phyloP scores from a whole-genome alignment of 2,797 vertebrate species.

The Danio albolineatus region DNA sequence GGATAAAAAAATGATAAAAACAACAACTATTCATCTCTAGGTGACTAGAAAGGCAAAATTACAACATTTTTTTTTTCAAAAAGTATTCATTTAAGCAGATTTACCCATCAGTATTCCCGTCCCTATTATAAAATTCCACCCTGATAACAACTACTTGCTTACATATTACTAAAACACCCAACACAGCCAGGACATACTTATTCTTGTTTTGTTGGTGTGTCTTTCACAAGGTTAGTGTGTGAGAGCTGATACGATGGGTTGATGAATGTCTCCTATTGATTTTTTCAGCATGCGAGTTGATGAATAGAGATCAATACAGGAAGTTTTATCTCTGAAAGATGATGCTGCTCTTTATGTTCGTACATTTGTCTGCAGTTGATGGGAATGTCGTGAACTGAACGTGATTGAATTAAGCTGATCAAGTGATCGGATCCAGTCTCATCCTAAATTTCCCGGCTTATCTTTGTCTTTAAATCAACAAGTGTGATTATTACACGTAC shows the following conservation, averaged over 20 bases:
- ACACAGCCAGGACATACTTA: no score
- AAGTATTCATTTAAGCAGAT: neutral
- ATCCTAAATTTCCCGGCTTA: neutral
- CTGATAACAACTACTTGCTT: no score
- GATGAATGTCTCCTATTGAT: conserved; percentile 67
- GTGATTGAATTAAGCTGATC: conserved; percentile 37
- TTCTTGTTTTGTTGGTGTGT: conserved; percentile 4
- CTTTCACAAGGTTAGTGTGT: conserved; percentile 51
- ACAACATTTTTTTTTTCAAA: no score
- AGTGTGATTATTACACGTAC: no score
- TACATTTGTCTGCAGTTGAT: conserved; percentile 25
- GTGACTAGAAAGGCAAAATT: no score
- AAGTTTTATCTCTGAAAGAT: conserved; percentile 56
- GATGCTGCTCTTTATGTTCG: conserved; percentile 30
- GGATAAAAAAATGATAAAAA: no score
- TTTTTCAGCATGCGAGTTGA: conserved; percentile 55
- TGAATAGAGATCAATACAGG: conserved; percentile 63
- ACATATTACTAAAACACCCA: neutral
- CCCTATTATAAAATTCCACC: neutral
- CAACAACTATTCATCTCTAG: no score
- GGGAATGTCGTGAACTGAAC: conserved; percentile 5
- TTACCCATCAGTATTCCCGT: neutral
- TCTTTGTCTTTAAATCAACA: neutral
- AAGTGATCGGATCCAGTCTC: neutral
- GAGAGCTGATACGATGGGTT: conserved; percentile 57